A percentile compares a stretch with the other conserved stretches of the same genome.
These are phyloP conservation scores for Tragelaphus oryx DNA, from an alignment of 2,797 vertebrate species.

Conservation along the genomic window DNA sequence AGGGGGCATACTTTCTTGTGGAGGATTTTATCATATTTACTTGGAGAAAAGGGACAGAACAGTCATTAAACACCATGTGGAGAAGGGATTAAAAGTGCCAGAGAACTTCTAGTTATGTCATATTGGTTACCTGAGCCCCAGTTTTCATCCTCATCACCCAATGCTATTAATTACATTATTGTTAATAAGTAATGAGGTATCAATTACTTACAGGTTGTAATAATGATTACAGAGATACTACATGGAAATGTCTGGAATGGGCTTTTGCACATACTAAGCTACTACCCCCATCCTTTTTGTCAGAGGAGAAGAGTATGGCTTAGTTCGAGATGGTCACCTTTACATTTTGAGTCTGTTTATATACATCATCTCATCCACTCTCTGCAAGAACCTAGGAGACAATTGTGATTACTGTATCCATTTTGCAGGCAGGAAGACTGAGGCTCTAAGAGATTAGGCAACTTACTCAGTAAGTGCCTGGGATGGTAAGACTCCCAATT, in stretches of 20 bases:
- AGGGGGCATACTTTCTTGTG: neutral
- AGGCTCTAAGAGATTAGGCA: neutral
- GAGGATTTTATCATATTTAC: neutral
- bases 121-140: neutral
- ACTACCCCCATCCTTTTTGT: neutral
- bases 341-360: neutral
- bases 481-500: neutral
- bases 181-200: neutral
- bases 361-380: neutral
- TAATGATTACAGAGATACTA: neutral
- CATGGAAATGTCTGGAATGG: neutral
- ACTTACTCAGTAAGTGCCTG: neutral
- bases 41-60: neutral
- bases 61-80: neutral
- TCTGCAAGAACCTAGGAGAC: neutral
- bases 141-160: neutral
- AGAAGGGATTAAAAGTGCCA: neutral
- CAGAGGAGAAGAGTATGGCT: neutral
- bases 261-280: neutral
- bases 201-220: neutral
- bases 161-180: neutral
- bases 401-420: neutral
- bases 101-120: neutral
- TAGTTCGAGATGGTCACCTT: neutral
- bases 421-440: conserved; percentile 10